Evolutionary conservation across 2,113 vertebrate species (phyloP).

Genomic region (Deroptyus accipitrinus): DNA sequence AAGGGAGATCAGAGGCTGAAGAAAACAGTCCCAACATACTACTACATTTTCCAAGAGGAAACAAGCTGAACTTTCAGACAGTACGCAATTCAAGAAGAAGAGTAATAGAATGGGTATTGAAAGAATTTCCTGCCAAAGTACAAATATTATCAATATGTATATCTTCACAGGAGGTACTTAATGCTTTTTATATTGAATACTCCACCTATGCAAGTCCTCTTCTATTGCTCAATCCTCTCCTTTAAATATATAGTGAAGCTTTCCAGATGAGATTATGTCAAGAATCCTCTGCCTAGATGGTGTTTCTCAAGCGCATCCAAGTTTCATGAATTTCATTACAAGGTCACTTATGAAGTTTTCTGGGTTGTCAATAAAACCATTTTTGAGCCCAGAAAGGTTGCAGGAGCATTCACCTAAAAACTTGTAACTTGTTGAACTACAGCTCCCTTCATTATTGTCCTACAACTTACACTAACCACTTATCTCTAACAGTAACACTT

Average conservation of each 20-base stretch:
- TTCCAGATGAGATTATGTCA: conserved; percentile 24
- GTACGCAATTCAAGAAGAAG: conserved; percentile 58
- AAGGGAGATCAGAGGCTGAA: background rate
- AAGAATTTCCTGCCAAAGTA: conserved; percentile 65
- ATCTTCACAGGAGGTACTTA: conserved; percentile 57
- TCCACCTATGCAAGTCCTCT: conserved; percentile 25
- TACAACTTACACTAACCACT: background rate
- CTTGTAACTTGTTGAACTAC: background rate
- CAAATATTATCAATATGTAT: conserved; percentile 65
- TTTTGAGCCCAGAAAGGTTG: background rate
- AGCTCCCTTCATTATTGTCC: background rate
- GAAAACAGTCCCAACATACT: background rate
- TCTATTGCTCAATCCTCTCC: conserved; percentile 26
- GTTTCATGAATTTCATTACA: background rate
- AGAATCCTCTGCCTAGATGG: conserved; percentile 6
- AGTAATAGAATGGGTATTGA: conserved; percentile 59
- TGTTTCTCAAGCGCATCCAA: background rate
- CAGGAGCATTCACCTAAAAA: background rate
- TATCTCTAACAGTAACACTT: background rate
- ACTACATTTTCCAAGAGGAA: conserved; percentile 16
- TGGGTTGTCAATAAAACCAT: background rate
- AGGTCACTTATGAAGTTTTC: background rate
- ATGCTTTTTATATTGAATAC: conserved; percentile 58
- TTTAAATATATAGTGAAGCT: background rate
- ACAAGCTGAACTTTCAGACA: background rate